Conservation (phyloP, 2,797 vertebrate species). For the Neosilurus mollespiculum region DNA sequence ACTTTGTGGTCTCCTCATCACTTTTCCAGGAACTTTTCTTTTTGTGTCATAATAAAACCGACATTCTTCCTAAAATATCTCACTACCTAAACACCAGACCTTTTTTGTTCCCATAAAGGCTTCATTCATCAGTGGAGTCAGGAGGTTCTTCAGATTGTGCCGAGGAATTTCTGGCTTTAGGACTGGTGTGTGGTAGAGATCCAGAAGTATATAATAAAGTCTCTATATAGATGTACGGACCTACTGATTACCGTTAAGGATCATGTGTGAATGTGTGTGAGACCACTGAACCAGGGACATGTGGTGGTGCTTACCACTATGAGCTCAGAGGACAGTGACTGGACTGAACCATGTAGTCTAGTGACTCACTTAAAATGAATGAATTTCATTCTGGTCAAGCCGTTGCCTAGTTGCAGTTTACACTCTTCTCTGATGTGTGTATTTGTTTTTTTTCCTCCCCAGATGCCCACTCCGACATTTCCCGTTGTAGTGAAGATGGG, state of each 20-base stretch:
- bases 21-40: conserved; percentile 59
- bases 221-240: not conserved
- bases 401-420: conserved; percentile 13
- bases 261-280: conserved; percentile 1
- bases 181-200: conserved; percentile 20
- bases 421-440: conserved; percentile 23
- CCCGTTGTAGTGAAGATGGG: conserved; percentile 95
- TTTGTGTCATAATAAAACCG: conserved; percentile 55
- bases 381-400: conserved; percentile 7
- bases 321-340: conserved; percentile 27
- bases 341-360: not conserved
- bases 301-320: conserved; percentile 4
- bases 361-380: not conserved
- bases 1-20: conserved; percentile 54
- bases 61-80: conserved; percentile 60
- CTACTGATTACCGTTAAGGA: conserved; percentile 14
- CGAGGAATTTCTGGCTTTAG: conserved; percentile 20
- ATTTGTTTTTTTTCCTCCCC: not conserved
- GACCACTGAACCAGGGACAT: not conserved
- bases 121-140: conserved; percentile 21
- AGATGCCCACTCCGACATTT: conserved; percentile 82
- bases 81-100: conserved; percentile 45
- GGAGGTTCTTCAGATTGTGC: not conserved
- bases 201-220: conserved; percentile 40
- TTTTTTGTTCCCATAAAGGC: conserved; percentile 21